A percentile compares a stretch with the other conserved stretches of the same genome.
These are phyloP conservation scores for Micronycteris hirsuta DNA, from an alignment of 2,113 vertebrate species.

Conservation along the genomic window DNA sequence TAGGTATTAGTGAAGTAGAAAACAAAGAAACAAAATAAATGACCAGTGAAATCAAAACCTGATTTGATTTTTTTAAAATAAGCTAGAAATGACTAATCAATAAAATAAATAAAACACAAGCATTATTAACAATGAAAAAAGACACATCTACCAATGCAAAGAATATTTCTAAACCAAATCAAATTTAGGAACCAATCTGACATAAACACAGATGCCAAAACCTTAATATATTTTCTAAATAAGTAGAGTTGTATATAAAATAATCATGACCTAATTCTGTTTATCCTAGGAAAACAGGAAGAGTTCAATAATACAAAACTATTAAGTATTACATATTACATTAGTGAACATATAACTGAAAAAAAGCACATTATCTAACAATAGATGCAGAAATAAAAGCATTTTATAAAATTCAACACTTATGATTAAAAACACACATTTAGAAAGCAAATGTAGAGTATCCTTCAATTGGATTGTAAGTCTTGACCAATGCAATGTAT, in stretches of 20 bases:
- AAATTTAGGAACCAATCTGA: background rate
- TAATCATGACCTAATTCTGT: background rate
- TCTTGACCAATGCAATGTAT: background rate
- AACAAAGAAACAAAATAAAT: background rate
- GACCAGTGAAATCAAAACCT: background rate
- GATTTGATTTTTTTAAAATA: background rate
- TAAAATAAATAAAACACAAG: background rate
- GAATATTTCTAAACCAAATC: background rate
- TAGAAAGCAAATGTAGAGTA: background rate
- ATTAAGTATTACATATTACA: background rate
- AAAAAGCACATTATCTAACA: background rate
- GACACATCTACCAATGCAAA: background rate
- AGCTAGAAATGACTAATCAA: background rate
- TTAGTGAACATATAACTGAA: background rate
- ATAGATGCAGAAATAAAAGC: background rate
- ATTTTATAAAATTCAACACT: background rate
- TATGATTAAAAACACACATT: background rate
- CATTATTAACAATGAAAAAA: background rate
- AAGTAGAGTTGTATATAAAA: background rate
- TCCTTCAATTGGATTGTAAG: background rate
- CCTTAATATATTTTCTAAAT: background rate
- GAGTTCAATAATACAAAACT: background rate
- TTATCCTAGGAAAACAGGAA: background rate
- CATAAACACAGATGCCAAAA: background rate
- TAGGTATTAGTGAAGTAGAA: background rate